Conservation (phyloP, 2,113 vertebrate genomes). For the Rhinoderma darwinii region DNA sequence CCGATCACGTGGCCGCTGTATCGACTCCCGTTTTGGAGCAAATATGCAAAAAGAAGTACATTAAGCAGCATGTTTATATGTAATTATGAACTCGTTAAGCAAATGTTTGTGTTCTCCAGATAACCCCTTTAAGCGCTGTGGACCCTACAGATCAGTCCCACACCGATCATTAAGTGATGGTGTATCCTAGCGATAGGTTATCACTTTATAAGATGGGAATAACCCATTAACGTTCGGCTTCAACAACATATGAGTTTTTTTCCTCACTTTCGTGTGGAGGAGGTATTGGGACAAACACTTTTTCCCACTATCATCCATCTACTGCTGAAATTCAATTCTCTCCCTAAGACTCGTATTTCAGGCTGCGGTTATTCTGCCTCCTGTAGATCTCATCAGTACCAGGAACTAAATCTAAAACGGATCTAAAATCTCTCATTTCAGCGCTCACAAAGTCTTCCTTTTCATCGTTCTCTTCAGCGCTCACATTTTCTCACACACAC, state of each 20-base stretch:
- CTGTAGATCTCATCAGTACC: slow-evolving; percentile 47
- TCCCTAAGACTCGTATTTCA: slow-evolving; percentile 19
- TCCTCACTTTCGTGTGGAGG: neutral
- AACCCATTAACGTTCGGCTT: no score
- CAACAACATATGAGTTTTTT: neutral
- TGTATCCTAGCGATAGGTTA: no score
- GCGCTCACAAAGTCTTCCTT: slow-evolving; percentile 26
- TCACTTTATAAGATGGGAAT: no score
- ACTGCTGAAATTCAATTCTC: slow-evolving; percentile 31
- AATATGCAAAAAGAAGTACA: no score
- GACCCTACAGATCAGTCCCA: no score
- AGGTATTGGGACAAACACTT: neutral
- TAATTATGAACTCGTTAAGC: no score
- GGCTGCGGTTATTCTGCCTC: slow-evolving; percentile 14
- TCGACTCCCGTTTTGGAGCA: no score
- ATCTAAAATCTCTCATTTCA: slow-evolving; percentile 33
- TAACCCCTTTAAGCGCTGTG: no score
- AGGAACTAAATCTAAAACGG: slow-evolving; percentile 34
- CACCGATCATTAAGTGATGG: no score
- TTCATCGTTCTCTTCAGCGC: neutral
- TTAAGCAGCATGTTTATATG: no score
- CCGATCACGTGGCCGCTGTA: no score
- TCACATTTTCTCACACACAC: slow-evolving; percentile 17
- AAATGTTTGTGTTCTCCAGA: no score
- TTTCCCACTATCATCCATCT: slow-evolving; percentile 31